A percentile compares a stretch with the other conserved stretches of the same genome.
Evolutionary conservation across 1,140 invertebrate species (phyloP).

Genomic region (Reticulitermes speratus): DNA sequence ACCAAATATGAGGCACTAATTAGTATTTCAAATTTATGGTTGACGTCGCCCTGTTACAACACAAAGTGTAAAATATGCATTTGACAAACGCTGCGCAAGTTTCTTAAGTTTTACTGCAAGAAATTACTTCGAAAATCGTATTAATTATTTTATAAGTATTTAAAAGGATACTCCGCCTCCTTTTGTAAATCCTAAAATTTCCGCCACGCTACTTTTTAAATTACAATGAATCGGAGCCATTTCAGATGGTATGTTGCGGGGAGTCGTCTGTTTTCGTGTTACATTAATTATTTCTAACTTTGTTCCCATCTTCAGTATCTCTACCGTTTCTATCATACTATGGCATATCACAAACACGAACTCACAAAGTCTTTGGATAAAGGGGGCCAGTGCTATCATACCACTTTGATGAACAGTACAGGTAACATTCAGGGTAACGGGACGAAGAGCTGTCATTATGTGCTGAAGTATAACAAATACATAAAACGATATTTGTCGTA

Average conservation of each 20-base stretch:
- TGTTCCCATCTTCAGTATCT: not conserved
- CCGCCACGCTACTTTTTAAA: not conserved
- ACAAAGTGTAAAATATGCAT: too few species aligned
- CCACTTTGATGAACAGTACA: not conserved
- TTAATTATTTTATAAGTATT: too few species aligned
- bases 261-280: not conserved
- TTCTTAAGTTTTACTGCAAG: too few species aligned
- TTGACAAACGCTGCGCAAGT: too few species aligned
- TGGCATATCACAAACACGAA: not conserved
- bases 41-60: too few species aligned
- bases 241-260: not conserved
- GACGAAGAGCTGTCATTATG: not conserved
- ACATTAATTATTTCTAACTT: not conserved
- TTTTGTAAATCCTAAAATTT: not conserved
- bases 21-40: too few species aligned
- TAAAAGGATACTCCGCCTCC: too few species aligned
- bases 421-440: not conserved
- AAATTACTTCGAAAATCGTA: too few species aligned
- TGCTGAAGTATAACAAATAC: not conserved
- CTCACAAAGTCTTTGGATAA: not conserved
- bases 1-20: too few species aligned
- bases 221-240: not conserved
- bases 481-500: too few species aligned
- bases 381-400: not conserved
- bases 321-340: not conserved